Evolutionary conservation across 2,113 vertebrate species (phyloP).

Genomic region (Paratilapia polleni): DNA sequence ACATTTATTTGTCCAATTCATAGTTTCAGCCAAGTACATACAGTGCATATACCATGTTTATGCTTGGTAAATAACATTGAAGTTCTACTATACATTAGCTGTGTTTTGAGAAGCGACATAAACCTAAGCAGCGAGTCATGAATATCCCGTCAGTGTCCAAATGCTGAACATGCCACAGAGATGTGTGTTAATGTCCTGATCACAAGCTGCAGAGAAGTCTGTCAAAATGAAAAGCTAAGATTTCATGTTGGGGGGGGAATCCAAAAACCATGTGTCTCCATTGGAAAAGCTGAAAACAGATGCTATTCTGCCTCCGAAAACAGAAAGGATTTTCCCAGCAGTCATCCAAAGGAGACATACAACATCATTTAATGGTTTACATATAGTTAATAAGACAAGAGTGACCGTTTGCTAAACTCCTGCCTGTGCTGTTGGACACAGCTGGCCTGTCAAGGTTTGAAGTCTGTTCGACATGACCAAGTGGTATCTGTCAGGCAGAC

Average conservation of each 20-base stretch:
- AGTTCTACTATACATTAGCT: constrained; percentile 60
- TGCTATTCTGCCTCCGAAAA: too few species aligned
- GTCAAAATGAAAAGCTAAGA: not conserved
- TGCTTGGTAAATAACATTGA: constrained; percentile 71
- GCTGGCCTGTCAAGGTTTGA: not conserved
- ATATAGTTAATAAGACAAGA: not conserved
- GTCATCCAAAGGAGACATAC: not conserved
- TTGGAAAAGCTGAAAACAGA: not conserved
- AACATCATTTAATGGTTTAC: not conserved
- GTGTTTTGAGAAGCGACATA: constrained; percentile 63
- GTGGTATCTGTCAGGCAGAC: not conserved
- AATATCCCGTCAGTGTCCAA: constrained; percentile 24
- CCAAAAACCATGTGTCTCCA: not conserved
- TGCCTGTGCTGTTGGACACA: not conserved
- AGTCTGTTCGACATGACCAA: not conserved
- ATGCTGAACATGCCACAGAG: constrained; percentile 51
- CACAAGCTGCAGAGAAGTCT: not conserved
- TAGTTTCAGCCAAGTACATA: constrained; percentile 70
- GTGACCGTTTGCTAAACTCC: constrained; percentile 10
- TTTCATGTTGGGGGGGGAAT: not conserved
- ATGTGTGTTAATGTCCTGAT: not conserved
- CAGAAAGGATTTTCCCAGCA: not conserved
- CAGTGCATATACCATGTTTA: constrained; percentile 69
- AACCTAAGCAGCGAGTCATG: constrained; percentile 62
- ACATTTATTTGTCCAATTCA: constrained; percentile 58